Percentiles rank a stretch among this genome's conserved stretches.
phyloP scores from a whole-genome alignment of 2,797 vertebrate genomes.

The Parauchenoglanis ngamensis region DNA sequence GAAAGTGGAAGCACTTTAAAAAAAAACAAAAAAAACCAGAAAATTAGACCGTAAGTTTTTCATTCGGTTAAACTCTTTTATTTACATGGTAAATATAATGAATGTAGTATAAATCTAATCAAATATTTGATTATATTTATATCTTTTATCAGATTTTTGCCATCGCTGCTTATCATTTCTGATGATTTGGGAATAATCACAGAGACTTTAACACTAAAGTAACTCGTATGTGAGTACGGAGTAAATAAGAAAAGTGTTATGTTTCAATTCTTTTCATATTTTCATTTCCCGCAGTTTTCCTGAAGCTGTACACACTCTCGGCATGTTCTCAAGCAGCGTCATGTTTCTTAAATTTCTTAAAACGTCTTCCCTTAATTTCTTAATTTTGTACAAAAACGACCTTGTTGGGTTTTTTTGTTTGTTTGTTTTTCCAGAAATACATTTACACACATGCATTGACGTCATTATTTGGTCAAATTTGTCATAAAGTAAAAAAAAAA shows the following conservation, averaged over 20 bases:
- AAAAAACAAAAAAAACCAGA: not conserved
- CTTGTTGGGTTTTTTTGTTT: too few species aligned
- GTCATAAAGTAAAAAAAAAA: too few species aligned
- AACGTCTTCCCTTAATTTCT: too few species aligned
- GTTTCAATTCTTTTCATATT: not conserved
- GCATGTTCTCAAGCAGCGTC: too few species aligned
- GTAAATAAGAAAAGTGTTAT: not conserved
- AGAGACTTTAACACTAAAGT: not conserved
- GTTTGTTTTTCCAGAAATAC: too few species aligned
- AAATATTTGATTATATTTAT: not conserved
- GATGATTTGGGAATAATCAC: not conserved
- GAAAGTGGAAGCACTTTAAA: not conserved
- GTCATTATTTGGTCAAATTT: too few species aligned
- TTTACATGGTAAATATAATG: not conserved
- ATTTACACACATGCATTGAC: too few species aligned
- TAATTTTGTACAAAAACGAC: too few species aligned
- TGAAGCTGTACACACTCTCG: too few species aligned
- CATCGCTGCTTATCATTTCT: not conserved
- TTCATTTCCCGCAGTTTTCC: too few species aligned
- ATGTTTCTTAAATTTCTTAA: too few species aligned
- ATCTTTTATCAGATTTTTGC: not conserved
- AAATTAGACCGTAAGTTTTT: not conserved
- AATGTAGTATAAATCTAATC: not conserved
- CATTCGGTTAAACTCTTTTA: too few species aligned
- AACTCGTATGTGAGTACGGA: not conserved